Conservation (phyloP, 2,888 invertebrate species). For the Phaedon cochleariae region DNA sequence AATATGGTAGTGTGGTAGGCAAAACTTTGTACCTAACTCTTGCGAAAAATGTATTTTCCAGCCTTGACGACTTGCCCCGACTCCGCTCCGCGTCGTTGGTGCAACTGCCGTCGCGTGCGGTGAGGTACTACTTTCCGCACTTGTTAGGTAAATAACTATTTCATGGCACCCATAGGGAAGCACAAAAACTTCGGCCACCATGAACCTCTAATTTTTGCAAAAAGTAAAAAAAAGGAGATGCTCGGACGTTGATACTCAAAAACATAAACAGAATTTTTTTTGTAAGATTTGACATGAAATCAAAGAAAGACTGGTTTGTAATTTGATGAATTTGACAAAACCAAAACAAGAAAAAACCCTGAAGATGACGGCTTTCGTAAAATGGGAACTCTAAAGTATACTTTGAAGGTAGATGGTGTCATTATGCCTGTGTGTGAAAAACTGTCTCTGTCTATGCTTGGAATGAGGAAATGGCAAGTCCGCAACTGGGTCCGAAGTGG, state of each 20-base stretch:
- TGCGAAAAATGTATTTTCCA: too few species aligned
- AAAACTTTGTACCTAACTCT: too few species aligned
- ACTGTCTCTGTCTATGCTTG: slow-evolving; percentile 4
- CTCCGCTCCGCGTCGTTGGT: too few species aligned
- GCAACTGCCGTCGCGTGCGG: too few species aligned
- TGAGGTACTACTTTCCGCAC: too few species aligned
- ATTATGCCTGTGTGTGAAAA: slow-evolving; percentile 8
- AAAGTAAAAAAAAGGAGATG: slow-evolving; percentile 17
- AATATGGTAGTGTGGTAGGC: too few species aligned
- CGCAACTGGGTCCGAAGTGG: slow-evolving; percentile 8
- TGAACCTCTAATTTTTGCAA: slow-evolving; percentile 23
- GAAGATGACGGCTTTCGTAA: not conserved
- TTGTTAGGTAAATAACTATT: too few species aligned
- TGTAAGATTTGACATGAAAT: slow-evolving; percentile 18
- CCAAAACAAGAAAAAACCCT: not conserved
- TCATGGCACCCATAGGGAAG: slow-evolving; percentile 18
- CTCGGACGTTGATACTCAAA: not conserved
- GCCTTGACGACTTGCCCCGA: too few species aligned
- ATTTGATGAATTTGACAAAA: slow-evolving; percentile 11
- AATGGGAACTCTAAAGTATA: slow-evolving; percentile 4
- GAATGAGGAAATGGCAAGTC: slow-evolving; percentile 7
- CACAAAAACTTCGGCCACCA: slow-evolving; percentile 12
- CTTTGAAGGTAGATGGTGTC: not conserved
- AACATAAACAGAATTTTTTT: slow-evolving; percentile 19
- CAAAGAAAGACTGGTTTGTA: slow-evolving; percentile 19